Evolutionary conservation across 2,888 invertebrate genomes (phyloP).

Genomic region (Parasteatoda lunata): DNA sequence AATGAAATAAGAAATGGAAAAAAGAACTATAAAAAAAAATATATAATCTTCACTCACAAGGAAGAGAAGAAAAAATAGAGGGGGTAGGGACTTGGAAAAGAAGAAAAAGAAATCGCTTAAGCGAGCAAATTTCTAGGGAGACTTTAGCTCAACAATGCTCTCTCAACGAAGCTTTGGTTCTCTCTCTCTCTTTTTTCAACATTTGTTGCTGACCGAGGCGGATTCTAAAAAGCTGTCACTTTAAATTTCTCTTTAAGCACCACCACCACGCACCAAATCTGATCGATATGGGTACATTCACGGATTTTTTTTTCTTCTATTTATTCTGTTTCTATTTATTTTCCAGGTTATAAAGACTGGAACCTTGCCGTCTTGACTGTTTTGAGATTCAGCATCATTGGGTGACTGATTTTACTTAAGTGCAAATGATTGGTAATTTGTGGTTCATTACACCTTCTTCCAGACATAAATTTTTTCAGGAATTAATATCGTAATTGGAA

Average conservation of each 20-base stretch:
- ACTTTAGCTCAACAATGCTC: conserved; percentile 57
- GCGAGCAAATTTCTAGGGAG: conserved; percentile 59
- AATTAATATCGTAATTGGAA: too few relatives aligned
- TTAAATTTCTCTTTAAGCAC: conserved; percentile 48
- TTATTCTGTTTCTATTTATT: background rate
- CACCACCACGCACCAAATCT: background rate
- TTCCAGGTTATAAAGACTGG: background rate
- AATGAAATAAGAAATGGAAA: background rate
- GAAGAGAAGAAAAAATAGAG: background rate
- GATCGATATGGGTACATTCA: conserved; percentile 35
- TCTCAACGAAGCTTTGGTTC: background rate
- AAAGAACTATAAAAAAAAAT: background rate
- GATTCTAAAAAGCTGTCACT: conserved; percentile 63
- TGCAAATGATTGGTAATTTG: too few relatives aligned
- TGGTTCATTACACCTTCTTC: too few relatives aligned
- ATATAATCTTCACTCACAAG: conserved; percentile 6
- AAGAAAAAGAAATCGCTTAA: conserved; percentile 52
- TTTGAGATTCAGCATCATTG: too few relatives aligned
- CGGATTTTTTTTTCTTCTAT: background rate
- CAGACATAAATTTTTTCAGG: too few relatives aligned
- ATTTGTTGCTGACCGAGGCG: conserved; percentile 63
- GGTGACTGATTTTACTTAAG: too few relatives aligned
- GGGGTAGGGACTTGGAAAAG: background rate
- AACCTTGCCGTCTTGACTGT: background rate
- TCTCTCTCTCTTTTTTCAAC: conserved; percentile 24